Evolutionary conservation across 2,888 invertebrate species (phyloP).

Genomic region (Netelia virgata): DNA sequence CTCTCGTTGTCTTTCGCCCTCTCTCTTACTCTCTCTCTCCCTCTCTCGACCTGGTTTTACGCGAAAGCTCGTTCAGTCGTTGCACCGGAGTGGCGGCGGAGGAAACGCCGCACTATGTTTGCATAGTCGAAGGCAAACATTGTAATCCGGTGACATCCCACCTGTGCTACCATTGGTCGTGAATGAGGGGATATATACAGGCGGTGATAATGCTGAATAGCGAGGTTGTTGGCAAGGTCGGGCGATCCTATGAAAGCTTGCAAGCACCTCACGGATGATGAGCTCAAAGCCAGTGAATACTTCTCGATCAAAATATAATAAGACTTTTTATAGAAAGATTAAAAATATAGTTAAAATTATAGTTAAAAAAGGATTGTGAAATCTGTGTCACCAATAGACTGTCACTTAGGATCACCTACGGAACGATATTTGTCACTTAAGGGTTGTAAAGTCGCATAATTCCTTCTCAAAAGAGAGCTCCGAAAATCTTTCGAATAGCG

Average conservation of each 20-base stretch:
- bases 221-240: neutral
- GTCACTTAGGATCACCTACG: neutral
- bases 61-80: conserved; percentile 34
- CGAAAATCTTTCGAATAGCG: neutral
- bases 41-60: conserved; percentile 19
- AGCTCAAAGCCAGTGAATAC: neutral
- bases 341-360: no score
- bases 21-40: neutral
- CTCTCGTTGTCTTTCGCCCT: neutral
- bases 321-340: neutral
- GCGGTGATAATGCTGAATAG: conserved; percentile 1
- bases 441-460: neutral
- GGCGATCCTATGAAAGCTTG: neutral
- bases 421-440: neutral
- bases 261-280: neutral
- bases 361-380: no score
- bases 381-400: neutral
- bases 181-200: conserved; percentile 46
- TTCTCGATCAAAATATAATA: neutral
- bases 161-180: conserved; percentile 74
- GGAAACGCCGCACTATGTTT: conserved; percentile 74
- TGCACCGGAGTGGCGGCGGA: conserved; percentile 41
- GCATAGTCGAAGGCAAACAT: conserved; percentile 79
- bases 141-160: conserved; percentile 79
- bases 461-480: neutral